phyloP scores from a whole-genome alignment of 1,140 invertebrate species.

The Musca domestica region DNA sequence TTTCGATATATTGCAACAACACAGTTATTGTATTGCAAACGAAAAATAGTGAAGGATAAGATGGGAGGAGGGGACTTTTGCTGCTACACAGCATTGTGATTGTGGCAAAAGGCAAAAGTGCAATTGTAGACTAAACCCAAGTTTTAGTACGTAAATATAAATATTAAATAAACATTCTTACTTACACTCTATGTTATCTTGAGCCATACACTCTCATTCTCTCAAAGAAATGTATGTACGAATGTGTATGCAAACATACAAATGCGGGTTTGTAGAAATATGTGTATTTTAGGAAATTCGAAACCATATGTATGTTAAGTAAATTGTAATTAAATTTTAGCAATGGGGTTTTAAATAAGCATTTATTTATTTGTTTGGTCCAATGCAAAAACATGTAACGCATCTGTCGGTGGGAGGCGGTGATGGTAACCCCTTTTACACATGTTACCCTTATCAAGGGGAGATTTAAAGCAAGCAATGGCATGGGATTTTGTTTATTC shows the following conservation, averaged over 20 bases:
- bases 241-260: neutral
- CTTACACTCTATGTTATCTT: neutral
- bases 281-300: neutral
- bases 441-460: too few relatives aligned
- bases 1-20: too few relatives aligned
- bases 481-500: neutral
- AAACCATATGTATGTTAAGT: constrained; percentile 17
- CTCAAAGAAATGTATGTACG: neutral
- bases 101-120: constrained; percentile 14
- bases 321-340: constrained; percentile 30
- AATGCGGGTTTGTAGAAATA: neutral
- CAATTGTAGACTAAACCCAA: constrained; percentile 15
- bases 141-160: constrained; percentile 21
- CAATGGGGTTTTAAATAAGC: constrained; percentile 18
- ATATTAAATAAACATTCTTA: constrained; percentile 22
- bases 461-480: neutral
- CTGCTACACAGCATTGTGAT: neutral
- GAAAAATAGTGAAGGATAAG: too few relatives aligned
- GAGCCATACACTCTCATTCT: neutral
- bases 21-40: too few relatives aligned
- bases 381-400: too few relatives aligned
- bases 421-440: too few relatives aligned
- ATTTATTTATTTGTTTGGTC: neutral
- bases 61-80: too few relatives aligned
- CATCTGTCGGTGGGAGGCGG: too few relatives aligned